phyloP scores from a whole-genome alignment of 1,140 invertebrate species.

The Trachymyrmex septentrionalis region DNA sequence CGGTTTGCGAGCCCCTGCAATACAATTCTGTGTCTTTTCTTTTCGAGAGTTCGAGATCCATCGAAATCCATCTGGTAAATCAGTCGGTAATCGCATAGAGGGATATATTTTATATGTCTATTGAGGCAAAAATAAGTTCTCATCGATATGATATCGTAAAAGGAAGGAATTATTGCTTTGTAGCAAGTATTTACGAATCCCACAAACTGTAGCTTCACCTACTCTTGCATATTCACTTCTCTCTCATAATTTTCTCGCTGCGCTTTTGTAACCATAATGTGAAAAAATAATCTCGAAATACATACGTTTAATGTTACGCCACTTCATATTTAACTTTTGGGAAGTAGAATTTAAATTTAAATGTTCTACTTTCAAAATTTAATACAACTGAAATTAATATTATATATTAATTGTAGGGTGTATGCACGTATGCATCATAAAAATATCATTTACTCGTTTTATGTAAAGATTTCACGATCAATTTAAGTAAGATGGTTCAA shows the following conservation, averaged over 20 bases:
- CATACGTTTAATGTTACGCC: neutral
- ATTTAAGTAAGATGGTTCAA: neutral
- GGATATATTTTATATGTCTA: slow-evolving; percentile 29
- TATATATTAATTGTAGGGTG: neutral
- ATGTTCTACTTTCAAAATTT: neutral
- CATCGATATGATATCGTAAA: slow-evolving; percentile 23
- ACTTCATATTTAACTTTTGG: neutral
- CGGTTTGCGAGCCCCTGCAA: slow-evolving; percentile 10
- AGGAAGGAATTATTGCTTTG: slow-evolving; percentile 12
- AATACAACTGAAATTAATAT: neutral
- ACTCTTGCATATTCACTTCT: neutral
- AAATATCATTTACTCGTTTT: neutral
- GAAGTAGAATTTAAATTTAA: slow-evolving; percentile 20
- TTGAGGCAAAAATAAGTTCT: slow-evolving; percentile 50
- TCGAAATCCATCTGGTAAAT: slow-evolving; percentile 56
- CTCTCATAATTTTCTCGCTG: neutral
- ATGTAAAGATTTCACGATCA: neutral
- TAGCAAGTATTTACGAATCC: neutral
- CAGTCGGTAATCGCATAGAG: slow-evolving; percentile 29
- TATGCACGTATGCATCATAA: neutral
- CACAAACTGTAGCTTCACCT: neutral
- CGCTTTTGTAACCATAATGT: neutral
- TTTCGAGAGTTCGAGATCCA: slow-evolving; percentile 15
- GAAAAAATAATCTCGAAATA: slow-evolving; percentile 18
- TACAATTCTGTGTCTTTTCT: slow-evolving; percentile 22